Percentiles rank a stretch among this genome's conserved stretches.
phyloP scores from a whole-genome alignment of 2,797 vertebrate genomes.

The Anniella stebbinsi region DNA sequence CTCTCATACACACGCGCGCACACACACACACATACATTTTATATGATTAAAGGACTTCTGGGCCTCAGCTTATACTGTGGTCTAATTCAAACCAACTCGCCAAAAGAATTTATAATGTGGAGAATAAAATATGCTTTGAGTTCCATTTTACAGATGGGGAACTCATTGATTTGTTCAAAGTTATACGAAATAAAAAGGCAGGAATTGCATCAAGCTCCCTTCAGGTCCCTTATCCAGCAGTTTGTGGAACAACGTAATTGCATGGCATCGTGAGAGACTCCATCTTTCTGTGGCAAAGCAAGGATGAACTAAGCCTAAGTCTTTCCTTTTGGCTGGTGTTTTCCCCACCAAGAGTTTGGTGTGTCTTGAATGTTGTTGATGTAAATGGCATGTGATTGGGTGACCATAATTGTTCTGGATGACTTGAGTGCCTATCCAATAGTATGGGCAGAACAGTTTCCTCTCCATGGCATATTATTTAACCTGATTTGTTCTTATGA shows the following conservation, averaged over 20 bases:
- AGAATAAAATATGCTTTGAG: slow-evolving; percentile 3
- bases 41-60: slow-evolving; percentile 11
- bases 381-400: neutral
- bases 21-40: neutral
- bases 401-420: neutral
- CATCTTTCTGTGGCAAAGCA: neutral
- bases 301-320: neutral
- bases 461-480: neutral
- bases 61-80: neutral
- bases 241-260: neutral
- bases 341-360: neutral
- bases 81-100: neutral
- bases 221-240: neutral
- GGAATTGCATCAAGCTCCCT: neutral
- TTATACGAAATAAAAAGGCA: slow-evolving; percentile 6
- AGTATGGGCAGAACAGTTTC: neutral
- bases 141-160: slow-evolving; percentile 11
- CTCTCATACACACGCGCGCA: neutral
- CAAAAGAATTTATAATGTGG: slow-evolving; percentile 6
- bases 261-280: neutral
- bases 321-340: neutral
- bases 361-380: neutral
- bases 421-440: neutral
- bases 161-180: neutral
- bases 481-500: neutral